Evolutionary conservation across 64 coral and sea anemone genomes (phyloP).

Genomic region (Dendronephthya gigantea): DNA sequence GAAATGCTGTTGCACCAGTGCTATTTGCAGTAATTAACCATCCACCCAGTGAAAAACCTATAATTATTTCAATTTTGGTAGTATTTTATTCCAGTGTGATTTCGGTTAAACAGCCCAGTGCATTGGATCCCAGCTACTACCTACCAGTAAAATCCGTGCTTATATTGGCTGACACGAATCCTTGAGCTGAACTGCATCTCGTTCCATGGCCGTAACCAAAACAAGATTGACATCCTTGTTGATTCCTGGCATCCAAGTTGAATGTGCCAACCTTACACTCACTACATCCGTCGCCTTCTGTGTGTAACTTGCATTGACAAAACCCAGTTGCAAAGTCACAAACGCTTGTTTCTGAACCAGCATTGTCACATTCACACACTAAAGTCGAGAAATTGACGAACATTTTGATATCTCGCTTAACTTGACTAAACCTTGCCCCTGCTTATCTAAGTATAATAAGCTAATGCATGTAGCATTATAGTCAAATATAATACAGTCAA

Average conservation of each 20-base stretch:
- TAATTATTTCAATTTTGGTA: no score
- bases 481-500: no score
- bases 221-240: constrained; percentile 66
- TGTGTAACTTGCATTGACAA: constrained; percentile 54
- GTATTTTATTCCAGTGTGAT: neutral
- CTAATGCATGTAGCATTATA: no score
- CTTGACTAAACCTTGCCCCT: no score
- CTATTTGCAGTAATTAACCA: neutral
- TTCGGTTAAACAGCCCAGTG: no score
- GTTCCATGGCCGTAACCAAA: constrained; percentile 62
- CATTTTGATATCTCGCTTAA: neutral
- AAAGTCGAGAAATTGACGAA: neutral
- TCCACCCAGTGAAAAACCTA: neutral
- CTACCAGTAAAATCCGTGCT: constrained; percentile 36
- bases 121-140: neutral
- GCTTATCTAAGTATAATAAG: no score
- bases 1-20: neutral
- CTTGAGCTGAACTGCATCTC: constrained; percentile 47
- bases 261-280: constrained; percentile 62
- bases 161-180: constrained; percentile 48
- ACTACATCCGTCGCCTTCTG: constrained; percentile 51
- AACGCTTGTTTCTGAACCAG: constrained; percentile 26
- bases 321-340: constrained; percentile 46
- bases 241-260: constrained; percentile 30
- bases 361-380: constrained; percentile 56